Evolutionary conservation across 2,888 invertebrate genomes (phyloP).

Genomic region (Drosophila melanosoma): DNA sequence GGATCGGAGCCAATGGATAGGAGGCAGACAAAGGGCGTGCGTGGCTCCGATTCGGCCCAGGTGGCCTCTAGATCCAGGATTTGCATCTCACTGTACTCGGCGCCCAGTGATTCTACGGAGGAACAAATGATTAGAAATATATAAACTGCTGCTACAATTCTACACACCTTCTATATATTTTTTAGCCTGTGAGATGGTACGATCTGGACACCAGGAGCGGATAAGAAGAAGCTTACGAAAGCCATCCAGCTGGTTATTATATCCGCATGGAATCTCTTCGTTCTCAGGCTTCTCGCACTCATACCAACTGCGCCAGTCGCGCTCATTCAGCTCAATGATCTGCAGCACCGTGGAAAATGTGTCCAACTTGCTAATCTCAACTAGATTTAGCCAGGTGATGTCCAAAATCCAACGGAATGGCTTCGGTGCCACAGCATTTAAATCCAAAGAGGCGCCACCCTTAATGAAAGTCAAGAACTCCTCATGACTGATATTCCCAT

Average conservation of each 20-base stretch:
- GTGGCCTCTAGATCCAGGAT: conserved; percentile 96
- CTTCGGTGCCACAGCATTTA: conserved; percentile 96
- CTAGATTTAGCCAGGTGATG: conserved; percentile 97
- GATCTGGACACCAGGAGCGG: conserved; percentile 97
- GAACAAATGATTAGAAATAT: not conserved
- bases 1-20: conserved; percentile 98
- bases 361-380: conserved; percentile 94
- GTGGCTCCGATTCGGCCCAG: conserved; percentile 94
- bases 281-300: conserved; percentile 97
- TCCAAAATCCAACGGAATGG: conserved; percentile 98
- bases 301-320: conserved; percentile 95
- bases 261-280: conserved; percentile 95
- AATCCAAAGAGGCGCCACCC: conserved; percentile 96
- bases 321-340: conserved; percentile 93
- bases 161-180: conserved; percentile 92
- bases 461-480: conserved; percentile 98
- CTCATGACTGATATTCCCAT: conserved; percentile 92
- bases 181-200: conserved; percentile 96
- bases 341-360: conserved; percentile 92
- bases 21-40: conserved; percentile 95
- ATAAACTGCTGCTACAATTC: not conserved
- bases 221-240: conserved; percentile 95
- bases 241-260: conserved; percentile 93
- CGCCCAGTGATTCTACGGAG: conserved; percentile 90
- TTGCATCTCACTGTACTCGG: conserved; percentile 95